phyloP scores from a whole-genome alignment of 1,140 invertebrate species.

The Eumeta japonica region DNA sequence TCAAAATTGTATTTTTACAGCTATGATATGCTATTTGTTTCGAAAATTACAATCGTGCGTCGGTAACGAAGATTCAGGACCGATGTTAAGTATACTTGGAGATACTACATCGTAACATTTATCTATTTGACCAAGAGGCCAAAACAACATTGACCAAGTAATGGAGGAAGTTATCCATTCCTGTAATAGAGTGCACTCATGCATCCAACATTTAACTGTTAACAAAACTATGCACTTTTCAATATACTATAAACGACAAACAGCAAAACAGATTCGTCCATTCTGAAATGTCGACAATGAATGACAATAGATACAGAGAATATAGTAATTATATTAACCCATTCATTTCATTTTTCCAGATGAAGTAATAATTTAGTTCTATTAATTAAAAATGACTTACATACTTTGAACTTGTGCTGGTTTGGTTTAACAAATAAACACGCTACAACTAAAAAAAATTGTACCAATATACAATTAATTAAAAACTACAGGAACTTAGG shows the following conservation, averaged over 20 bases:
- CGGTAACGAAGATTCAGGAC: too few species aligned
- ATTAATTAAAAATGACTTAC: slow-evolving; percentile 50
- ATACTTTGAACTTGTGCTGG: slow-evolving; percentile 54
- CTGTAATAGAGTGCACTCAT: too few species aligned
- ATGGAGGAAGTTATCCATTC: too few species aligned
- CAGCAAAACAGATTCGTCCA: slow-evolving; percentile 54
- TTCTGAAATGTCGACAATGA: slow-evolving; percentile 55
- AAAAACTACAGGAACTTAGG: slow-evolving; percentile 57
- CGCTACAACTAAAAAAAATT: slow-evolving; percentile 51
- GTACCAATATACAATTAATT: slow-evolving; percentile 55
- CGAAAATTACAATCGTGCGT: slow-evolving; percentile 66
- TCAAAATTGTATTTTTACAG: slow-evolving; percentile 74
- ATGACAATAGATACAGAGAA: slow-evolving; percentile 55
- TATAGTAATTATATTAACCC: too few species aligned
- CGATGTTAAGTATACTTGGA: too few species aligned
- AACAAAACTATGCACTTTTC: slow-evolving; percentile 53
- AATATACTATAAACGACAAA: too few species aligned
- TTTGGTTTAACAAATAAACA: slow-evolving; percentile 44
- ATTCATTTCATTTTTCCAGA: too few species aligned
- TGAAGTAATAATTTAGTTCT: slow-evolving; percentile 40
- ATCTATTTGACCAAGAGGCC: too few species aligned
- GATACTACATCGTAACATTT: too few species aligned
- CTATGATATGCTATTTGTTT: slow-evolving; percentile 84
- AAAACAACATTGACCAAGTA: too few species aligned
- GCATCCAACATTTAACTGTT: too few species aligned